Evolutionary conservation across 2,888 invertebrate species (phyloP), one percentile per base, ranked within the genome.

Genomic region (Lamellibrachia satsuma): DNA sequence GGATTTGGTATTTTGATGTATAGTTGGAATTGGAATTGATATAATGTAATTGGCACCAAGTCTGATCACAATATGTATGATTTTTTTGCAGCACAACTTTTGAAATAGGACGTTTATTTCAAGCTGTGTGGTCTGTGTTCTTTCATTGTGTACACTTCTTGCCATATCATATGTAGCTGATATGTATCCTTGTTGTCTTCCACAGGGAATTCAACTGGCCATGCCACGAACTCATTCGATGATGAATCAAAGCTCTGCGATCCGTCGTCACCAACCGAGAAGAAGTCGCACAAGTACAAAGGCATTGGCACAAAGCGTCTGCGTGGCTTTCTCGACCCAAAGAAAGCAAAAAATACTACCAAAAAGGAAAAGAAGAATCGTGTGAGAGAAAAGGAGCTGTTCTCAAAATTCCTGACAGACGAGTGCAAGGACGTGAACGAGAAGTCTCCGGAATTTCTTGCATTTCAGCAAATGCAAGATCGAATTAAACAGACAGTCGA

Each of bases 361-460:
- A 91, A 91, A 55, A 91, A 91, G 55, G 55, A 91, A 8, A 91
- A 91, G 91, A 91, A 91, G n/a, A 11, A 91, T 15, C 52, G 52
- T 22, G 75, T 75, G 75, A 75, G n/a, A 75, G 75, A 75, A 6
- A 55, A 91, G 15, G 52, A 52, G 6, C 52, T 52, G 7, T 91
- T 91, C 55, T 52, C 52, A 22, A 91, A 55, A 9, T 55, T 91
- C 15, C 6, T 91, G 52, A 52, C 52, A 4, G 91, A 91, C 3
- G 39, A 55, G 22, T 52, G 15, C 4, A 91, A 51, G 11, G 52
- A 52, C 52, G 52, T 52, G 52, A 27, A 39, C n/a, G 52, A 92
- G 90, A 52, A 92, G n/a, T 90, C 92, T n/a, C 90, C 90, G 15
- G 90, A 92, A 90, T 92, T 90, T 52, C 90, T 90, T 22, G 60